Conservation (phyloP, 2,113 vertebrate species). For the Benthochromis sp. region DNA sequence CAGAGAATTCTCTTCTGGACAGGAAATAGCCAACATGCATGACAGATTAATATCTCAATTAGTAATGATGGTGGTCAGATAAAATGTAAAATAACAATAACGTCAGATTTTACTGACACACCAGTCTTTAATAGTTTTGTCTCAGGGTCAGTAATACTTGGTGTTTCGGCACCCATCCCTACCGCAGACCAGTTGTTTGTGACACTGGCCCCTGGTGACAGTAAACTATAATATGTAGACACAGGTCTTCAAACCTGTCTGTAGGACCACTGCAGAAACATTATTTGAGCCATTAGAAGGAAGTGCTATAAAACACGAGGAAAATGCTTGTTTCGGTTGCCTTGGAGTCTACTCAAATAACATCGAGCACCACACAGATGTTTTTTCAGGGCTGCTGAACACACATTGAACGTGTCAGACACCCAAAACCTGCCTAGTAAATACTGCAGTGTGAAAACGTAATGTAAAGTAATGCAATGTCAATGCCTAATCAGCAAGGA, state of each 20-base stretch:
- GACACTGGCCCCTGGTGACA: not conserved
- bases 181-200: not conserved
- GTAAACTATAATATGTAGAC: not conserved
- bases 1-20: not conserved
- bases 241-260: not conserved
- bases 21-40: rapidly evolving
- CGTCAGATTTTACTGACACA: not conserved
- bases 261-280: not conserved
- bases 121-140: not conserved
- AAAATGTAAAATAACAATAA: not conserved
- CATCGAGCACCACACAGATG: not conserved
- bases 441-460: not conserved
- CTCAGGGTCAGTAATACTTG: not conserved
- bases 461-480: not conserved
- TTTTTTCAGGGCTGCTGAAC: not conserved
- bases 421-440: not conserved
- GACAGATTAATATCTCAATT: not conserved
- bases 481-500: not conserved
- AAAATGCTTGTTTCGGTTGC: not conserved
- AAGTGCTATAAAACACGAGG: not conserved
- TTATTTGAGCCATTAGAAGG: not conserved
- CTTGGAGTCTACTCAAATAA: not conserved
- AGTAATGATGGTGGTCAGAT: not conserved
- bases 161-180: not conserved
- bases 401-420: not conserved